A percentile compares a stretch with the other conserved stretches of the same genome.
phyloP scores from a whole-genome alignment of 2,113 vertebrate genomes.

The Psettodes erumei region DNA sequence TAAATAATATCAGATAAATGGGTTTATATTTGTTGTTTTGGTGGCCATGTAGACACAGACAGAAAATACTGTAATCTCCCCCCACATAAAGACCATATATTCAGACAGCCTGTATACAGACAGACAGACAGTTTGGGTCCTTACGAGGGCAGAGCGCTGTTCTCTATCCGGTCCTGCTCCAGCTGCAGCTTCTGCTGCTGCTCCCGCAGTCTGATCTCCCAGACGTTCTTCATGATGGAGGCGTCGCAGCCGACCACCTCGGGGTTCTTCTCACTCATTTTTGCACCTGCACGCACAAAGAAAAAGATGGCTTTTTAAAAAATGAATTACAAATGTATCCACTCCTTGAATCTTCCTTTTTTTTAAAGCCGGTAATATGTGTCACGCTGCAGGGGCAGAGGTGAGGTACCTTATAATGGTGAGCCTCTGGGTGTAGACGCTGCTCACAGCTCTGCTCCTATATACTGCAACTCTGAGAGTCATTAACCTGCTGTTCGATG shows the following conservation, averaged over 20 bases:
- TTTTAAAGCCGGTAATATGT: background rate
- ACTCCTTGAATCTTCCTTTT: background rate
- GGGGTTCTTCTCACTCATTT: slow-evolving; percentile 52
- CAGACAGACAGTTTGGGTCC: background rate
- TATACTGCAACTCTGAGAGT: slow-evolving; percentile 14
- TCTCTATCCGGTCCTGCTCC: slow-evolving; percentile 38
- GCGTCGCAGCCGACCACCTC: slow-evolving; percentile 52
- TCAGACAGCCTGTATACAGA: background rate
- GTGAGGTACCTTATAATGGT: slow-evolving; percentile 23
- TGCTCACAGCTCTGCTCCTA: slow-evolving; percentile 36
- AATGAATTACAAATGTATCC: background rate
- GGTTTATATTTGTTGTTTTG: background rate
- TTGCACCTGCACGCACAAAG: slow-evolving; percentile 17
- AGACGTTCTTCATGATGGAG: slow-evolving; percentile 68
- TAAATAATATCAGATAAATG: background rate
- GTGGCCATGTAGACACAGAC: background rate
- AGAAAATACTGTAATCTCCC: background rate
- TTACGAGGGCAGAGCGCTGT: slow-evolving; percentile 60
- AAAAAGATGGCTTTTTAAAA: background rate
- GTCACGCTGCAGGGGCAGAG: background rate
- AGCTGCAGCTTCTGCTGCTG: background rate
- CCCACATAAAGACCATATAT: too few species aligned
- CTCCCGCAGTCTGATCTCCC: slow-evolving; percentile 60
- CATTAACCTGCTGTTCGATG: slow-evolving; percentile 14
- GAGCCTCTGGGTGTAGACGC: slow-evolving; percentile 8